phyloP scores from a whole-genome alignment of 2,888 invertebrate species.

The Thera obeliscata region DNA sequence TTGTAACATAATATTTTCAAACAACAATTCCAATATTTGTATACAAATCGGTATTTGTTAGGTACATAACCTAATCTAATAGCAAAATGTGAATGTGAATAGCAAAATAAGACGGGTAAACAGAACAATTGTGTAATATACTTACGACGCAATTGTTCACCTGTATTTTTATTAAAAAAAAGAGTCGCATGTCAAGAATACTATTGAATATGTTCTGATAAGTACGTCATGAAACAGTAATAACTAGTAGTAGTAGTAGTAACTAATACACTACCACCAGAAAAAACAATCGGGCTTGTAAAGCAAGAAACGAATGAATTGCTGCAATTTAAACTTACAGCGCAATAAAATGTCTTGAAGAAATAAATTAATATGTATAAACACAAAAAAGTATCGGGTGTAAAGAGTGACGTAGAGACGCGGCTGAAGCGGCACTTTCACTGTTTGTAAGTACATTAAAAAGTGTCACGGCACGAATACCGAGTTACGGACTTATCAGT shows the following conservation, averaged over 20 bases:
- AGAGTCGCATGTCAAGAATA: not conserved
- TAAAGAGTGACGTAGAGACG: conserved; percentile 55
- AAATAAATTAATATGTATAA: conserved; percentile 16
- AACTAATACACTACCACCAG: not conserved
- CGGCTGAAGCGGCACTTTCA: conserved; percentile 70
- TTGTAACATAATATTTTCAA: no score
- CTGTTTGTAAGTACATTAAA: conserved; percentile 63
- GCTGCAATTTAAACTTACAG: conserved; percentile 6
- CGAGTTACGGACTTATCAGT: conserved; percentile 9
- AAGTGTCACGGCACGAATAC: conserved; percentile 30
- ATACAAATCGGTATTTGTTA: no score
- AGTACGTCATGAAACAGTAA: not conserved
- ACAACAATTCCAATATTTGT: no score
- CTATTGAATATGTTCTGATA: not conserved
- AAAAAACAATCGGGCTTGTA: conserved; percentile 9
- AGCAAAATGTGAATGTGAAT: no score
- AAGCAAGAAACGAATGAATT: conserved; percentile 15
- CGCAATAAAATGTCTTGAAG: conserved; percentile 2
- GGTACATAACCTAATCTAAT: no score
- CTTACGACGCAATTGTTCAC: not conserved
- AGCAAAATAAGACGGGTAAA: not conserved
- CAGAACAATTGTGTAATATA: not conserved
- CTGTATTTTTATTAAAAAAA: not conserved
- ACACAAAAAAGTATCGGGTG: conserved; percentile 26
- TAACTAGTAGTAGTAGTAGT: no score